Base-by-base conservation (phyloP, 2,797 vertebrate species). In the Zenarchopterus dispar region DNA sequence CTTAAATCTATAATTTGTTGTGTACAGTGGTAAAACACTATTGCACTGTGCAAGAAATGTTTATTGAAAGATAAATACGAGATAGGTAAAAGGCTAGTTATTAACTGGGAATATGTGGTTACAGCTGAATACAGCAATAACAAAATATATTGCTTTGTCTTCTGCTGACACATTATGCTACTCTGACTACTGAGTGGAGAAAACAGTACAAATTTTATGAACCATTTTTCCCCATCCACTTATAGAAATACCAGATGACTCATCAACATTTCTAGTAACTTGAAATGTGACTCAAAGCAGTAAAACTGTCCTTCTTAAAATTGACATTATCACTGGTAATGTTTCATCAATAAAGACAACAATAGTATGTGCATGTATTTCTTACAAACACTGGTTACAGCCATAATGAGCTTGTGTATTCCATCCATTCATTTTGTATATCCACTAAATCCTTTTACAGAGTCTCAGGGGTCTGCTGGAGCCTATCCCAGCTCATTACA, bases 131-230 rank as follows among this genome's bases (percentile, higher is more conserved):
- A 50, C 44, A 46, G 28, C 54, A 62, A 65, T 64, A 22, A 71
- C 63, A 49, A 61, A 56, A 75, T 42, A 80, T 81, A 83, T 84
- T 72, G 70, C 54, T 66, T 73, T 82, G 54, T 73, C 67, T 60
- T 71, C 16, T 68, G 71, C 78, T 54, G 72, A 75, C 79, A 60
- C 69, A 80, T 36, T 13, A 36, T 11, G 11, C 33, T 11, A 13
- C 33, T 36, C n/a, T n/a, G n/a, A n/a, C n/a, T n/a, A n/a, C n/a
- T n/a, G 46, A 62, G 24, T 62, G 73, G 65, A 55, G 19, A 51
- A 43, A 61, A 67, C 33, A 76, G 77, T 66, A 33, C 59, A 26
- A 68, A 67, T 60, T 75, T 77, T 67, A 48, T 56, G 17, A 53
- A 43, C 13, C 11, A 52, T 70, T 60, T 57, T 63, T 59, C 61